Evolutionary conservation across 2,888 invertebrate species (phyloP).

Genomic region (Tribolium freemani): DNA sequence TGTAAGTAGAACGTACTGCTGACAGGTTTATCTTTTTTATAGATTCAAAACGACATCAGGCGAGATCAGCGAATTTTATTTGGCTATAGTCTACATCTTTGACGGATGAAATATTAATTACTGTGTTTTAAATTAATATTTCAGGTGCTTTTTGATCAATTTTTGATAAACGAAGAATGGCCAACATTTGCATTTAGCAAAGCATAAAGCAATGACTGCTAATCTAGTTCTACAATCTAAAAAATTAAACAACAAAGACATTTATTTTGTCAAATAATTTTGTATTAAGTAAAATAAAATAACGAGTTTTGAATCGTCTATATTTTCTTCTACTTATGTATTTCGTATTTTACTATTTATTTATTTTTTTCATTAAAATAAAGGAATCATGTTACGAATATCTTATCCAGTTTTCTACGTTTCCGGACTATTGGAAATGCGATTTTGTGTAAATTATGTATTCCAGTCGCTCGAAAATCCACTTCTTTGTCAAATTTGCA

Average conservation of each 20-base stretch:
- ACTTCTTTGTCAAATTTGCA: neutral
- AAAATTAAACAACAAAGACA: too few relatives aligned
- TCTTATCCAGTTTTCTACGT: too few relatives aligned
- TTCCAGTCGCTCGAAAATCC: neutral
- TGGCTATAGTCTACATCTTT: neutral
- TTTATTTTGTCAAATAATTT: too few relatives aligned
- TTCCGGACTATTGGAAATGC: neutral
- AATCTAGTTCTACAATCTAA: too few relatives aligned
- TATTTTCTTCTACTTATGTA: too few relatives aligned
- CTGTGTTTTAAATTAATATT: neutral
- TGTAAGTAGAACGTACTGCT: neutral
- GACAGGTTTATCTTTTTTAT: neutral
- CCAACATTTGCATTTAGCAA: too few relatives aligned
- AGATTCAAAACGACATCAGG: neutral
- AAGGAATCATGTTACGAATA: too few relatives aligned
- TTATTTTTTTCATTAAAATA: too few relatives aligned
- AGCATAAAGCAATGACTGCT: too few relatives aligned
- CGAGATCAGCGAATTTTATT: neutral
- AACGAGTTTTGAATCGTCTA: too few relatives aligned
- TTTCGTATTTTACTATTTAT: too few relatives aligned
- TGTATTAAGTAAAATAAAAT: too few relatives aligned
- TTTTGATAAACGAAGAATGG: neutral
- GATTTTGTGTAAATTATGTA: neutral
- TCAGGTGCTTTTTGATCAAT: neutral
- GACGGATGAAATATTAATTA: neutral